phyloP scores from a whole-genome alignment of 2,888 invertebrate species.

The Orthosia cruda region DNA sequence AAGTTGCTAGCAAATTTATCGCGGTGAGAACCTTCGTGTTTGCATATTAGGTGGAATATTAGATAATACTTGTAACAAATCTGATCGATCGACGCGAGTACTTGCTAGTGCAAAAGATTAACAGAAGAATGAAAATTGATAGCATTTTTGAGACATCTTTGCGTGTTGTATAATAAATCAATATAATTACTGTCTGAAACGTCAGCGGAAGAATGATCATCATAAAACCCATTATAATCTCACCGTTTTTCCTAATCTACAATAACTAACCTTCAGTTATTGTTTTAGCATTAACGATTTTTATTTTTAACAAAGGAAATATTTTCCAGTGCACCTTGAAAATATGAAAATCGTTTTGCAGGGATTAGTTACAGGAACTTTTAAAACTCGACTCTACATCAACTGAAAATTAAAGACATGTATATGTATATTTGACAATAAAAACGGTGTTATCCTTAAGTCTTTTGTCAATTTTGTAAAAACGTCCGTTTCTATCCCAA shows the following conservation, averaged over 20 bases:
- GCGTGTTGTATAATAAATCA: not conserved
- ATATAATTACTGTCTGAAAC: not conserved
- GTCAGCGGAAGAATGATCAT: not conserved
- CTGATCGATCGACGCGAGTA: slow-evolving; percentile 7
- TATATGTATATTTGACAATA: too few species aligned
- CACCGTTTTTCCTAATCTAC: not conserved
- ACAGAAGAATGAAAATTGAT: slow-evolving; percentile 8
- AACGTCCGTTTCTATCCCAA: not conserved
- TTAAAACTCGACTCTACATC: not conserved
- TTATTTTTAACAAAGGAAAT: not conserved
- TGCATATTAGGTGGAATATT: slow-evolving; percentile 39
- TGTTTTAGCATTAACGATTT: not conserved
- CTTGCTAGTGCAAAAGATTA: slow-evolving; percentile 22
- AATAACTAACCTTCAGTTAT: not conserved
- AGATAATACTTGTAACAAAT: slow-evolving; percentile 27
- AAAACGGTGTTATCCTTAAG: not conserved
- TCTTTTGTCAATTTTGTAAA: not conserved
- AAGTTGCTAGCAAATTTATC: slow-evolving; percentile 53
- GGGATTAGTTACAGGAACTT: not conserved
- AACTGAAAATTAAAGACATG: not conserved
- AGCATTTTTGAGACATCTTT: not conserved
- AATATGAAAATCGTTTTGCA: not conserved
- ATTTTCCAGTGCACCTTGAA: not conserved
- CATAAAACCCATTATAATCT: not conserved
- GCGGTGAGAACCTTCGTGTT: slow-evolving; percentile 50